A percentile compares a stretch with the other conserved stretches of the same genome.
These are phyloP conservation scores for Cichlasoma orientale DNA, from an alignment of 2,797 vertebrate genomes.

Conservation along the genomic window DNA sequence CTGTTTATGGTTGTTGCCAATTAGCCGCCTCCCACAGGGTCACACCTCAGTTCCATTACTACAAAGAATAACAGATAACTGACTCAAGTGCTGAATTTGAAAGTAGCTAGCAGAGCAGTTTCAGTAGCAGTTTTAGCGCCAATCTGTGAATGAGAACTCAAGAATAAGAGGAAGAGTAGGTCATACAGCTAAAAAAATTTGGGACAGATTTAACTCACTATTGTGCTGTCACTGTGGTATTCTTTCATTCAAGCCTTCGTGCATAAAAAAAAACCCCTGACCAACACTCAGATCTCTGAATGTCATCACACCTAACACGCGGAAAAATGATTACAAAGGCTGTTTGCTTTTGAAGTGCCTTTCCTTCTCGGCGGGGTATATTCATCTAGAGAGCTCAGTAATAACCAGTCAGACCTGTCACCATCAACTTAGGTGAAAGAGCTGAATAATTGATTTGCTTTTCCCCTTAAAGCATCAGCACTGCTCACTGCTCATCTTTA, in stretches of 20 bases:
- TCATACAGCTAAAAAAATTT: not conserved
- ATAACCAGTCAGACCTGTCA: not conserved
- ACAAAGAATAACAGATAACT: not conserved
- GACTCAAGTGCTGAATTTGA: not conserved
- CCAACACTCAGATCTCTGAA: slow-evolving; percentile 10
- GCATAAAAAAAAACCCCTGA: not conserved
- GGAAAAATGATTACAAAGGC: not conserved
- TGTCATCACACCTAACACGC: not conserved
- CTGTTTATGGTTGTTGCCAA: not conserved
- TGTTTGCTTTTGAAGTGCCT: slow-evolving; percentile 17
- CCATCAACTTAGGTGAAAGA: not conserved
- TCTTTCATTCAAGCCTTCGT: slow-evolving; percentile 7
- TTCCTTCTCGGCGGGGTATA: not conserved
- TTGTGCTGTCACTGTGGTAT: slow-evolving; percentile 37
- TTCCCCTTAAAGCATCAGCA: not conserved
- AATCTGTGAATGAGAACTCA: slow-evolving; percentile 4
- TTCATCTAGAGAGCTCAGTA: slow-evolving; percentile 4
- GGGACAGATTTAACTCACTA: not conserved
- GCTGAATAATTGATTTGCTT: not conserved
- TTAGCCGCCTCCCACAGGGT: slow-evolving; percentile 32
- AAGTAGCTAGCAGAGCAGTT: not conserved
- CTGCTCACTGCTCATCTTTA: slow-evolving; percentile 79
- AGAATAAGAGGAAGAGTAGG: no score
- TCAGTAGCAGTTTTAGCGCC: not conserved
- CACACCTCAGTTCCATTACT: slow-evolving; percentile 21